These are phyloP conservation scores for Porphyrio hochstetteri DNA, from an alignment of 2,113 vertebrate species.

Conservation along the genomic window DNA sequence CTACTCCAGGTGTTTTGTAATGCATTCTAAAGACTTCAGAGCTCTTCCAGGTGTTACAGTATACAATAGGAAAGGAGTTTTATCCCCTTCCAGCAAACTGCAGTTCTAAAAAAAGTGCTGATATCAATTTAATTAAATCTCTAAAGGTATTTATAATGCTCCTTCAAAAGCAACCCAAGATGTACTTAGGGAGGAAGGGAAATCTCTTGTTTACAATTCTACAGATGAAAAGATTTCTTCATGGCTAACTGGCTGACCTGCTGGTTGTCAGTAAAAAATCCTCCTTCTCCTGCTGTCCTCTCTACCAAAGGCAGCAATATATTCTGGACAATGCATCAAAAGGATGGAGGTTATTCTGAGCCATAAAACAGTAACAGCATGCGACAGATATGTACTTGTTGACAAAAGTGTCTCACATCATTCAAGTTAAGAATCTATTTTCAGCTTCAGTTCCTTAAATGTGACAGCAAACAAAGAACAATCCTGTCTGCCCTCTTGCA, in stretches of 20 bases:
- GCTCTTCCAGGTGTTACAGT: neutral
- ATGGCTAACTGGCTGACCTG: neutral
- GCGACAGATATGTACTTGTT: neutral
- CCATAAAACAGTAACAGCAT: neutral
- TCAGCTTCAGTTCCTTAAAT: neutral
- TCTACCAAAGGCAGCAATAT: neutral
- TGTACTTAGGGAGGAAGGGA: neutral
- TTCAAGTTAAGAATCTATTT: neutral
- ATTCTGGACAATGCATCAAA: neutral
- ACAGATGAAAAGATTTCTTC: conserved; percentile 23
- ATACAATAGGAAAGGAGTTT: neutral
- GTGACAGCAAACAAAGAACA: neutral
- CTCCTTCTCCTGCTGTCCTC: neutral
- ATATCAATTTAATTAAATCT: conserved; percentile 52
- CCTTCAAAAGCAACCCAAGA: conserved; percentile 31
- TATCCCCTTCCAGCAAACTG: neutral
- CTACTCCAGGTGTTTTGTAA: neutral
- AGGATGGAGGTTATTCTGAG: conserved; percentile 40
- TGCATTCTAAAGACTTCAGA: neutral
- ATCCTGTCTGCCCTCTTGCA: neutral
- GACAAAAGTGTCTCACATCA: neutral
- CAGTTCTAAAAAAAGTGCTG: neutral
- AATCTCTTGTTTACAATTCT: neutral
- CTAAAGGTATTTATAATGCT: conserved; percentile 43
- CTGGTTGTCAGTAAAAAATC: neutral